Conservation (phyloP, 2,888 invertebrate species). For the Latrodectus elegans region DNA sequence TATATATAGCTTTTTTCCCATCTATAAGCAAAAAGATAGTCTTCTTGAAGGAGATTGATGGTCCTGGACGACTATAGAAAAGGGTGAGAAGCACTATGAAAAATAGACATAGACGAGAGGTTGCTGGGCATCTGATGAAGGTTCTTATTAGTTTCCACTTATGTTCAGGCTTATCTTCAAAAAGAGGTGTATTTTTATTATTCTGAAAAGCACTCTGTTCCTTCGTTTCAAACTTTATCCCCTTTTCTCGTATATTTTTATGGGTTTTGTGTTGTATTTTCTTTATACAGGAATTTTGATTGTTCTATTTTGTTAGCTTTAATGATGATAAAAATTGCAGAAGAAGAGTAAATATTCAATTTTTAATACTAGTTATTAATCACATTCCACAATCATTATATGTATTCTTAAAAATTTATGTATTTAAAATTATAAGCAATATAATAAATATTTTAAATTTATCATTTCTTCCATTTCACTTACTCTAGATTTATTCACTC, state of each 20-base stretch:
- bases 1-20: constrained; percentile 18
- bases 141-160: constrained; percentile 62
- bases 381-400: too few species aligned
- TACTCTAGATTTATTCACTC: too few species aligned
- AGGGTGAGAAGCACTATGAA: constrained; percentile 24
- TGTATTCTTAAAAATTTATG: too few species aligned
- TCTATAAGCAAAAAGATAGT: constrained; percentile 64
- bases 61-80: constrained; percentile 38
- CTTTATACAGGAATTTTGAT: constrained; percentile 42
- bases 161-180: constrained; percentile 23
- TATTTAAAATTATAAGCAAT: too few species aligned
- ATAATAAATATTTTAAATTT: too few species aligned
- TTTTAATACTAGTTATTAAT: too few species aligned
- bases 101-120: constrained; percentile 34
- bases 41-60: constrained; percentile 67
- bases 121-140: constrained; percentile 41
- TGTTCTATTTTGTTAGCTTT: constrained; percentile 19
- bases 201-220: constrained; percentile 60
- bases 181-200: constrained; percentile 58
- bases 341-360: too few species aligned
- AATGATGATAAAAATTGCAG: too few species aligned
- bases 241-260: constrained; percentile 27
- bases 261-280: constrained; percentile 26
- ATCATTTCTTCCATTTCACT: too few species aligned
- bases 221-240: constrained; percentile 40